Evolutionary conservation across 2,797 vertebrate genomes (phyloP).

Genomic region (Myioborus melanocephalus): DNA sequence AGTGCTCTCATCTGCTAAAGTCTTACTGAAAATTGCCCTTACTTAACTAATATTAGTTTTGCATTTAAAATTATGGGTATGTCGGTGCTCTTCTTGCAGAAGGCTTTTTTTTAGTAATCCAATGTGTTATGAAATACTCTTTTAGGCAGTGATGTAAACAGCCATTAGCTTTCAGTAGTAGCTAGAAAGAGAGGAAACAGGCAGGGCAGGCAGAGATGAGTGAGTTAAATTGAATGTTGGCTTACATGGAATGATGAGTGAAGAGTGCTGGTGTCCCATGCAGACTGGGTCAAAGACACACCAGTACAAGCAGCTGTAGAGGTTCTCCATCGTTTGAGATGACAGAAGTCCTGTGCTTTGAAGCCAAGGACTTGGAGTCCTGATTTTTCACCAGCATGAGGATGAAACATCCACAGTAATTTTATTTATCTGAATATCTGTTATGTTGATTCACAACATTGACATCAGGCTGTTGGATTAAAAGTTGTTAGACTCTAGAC

Average conservation of each 20-base stretch:
- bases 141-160: neutral
- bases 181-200: neutral
- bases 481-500: neutral
- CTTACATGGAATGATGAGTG: neutral
- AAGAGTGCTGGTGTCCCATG: neutral
- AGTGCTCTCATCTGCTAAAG: neutral
- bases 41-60: neutral
- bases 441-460: neutral
- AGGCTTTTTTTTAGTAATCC: neutral
- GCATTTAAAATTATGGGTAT: neutral
- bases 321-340: neutral
- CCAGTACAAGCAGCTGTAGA: neutral
- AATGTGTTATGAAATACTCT: neutral
- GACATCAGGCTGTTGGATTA: neutral
- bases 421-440: neutral
- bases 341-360: neutral
- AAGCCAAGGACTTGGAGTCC: neutral
- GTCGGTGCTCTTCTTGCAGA: neutral
- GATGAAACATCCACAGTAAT: neutral
- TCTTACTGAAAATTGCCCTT: neutral
- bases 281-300: no score
- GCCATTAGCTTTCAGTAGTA: neutral
- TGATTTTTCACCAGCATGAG: neutral
- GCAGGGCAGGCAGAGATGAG: neutral
- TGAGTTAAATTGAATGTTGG: neutral